These are phyloP conservation scores for Agelas oroides DNA, from an alignment of 37 sponge, comb jelly and placozoan species.

Conservation along the genomic window DNA sequence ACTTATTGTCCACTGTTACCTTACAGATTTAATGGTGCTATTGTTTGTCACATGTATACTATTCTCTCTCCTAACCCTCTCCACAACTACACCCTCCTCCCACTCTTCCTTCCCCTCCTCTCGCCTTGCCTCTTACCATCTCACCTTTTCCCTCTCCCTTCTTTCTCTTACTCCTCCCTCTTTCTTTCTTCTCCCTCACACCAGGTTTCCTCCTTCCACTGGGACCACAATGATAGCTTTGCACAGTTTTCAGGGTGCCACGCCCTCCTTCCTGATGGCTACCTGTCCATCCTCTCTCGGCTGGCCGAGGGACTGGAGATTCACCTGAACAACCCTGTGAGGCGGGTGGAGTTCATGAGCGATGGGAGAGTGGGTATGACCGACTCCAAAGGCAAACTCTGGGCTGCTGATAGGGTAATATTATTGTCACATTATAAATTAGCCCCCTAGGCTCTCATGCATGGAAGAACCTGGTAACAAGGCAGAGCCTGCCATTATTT, in stretches of 20 bases:
- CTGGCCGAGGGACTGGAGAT: conserved; percentile 65
- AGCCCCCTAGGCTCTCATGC: too few species aligned
- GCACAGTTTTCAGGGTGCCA: conserved; percentile 90
- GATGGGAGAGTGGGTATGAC: conserved; percentile 18
- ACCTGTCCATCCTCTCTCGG: conserved; percentile 32
- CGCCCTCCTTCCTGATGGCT: conserved; percentile 77
- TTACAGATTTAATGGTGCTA: too few species aligned
- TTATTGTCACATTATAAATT: too few species aligned
- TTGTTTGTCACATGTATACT: too few species aligned
- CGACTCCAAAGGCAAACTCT: not conserved
- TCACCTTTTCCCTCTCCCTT: too few species aligned
- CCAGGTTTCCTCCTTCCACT: conserved; percentile 86
- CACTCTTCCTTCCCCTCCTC: too few species aligned
- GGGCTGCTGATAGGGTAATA: conserved; percentile 25
- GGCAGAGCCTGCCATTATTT: too few species aligned
- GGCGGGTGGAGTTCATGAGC: conserved; percentile 31
- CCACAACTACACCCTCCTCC: too few species aligned
- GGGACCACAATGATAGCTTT: conserved; percentile 92
- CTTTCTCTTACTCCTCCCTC: not conserved
- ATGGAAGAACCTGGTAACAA: too few species aligned
- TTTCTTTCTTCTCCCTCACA: not conserved
- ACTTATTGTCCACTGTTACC: too few species aligned
- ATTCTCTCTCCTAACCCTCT: too few species aligned
- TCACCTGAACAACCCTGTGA: conserved; percentile 58
- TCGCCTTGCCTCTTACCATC: too few species aligned